phyloP scores from a whole-genome alignment of 2,113 vertebrate species.

The Proterorhinus semilunaris region DNA sequence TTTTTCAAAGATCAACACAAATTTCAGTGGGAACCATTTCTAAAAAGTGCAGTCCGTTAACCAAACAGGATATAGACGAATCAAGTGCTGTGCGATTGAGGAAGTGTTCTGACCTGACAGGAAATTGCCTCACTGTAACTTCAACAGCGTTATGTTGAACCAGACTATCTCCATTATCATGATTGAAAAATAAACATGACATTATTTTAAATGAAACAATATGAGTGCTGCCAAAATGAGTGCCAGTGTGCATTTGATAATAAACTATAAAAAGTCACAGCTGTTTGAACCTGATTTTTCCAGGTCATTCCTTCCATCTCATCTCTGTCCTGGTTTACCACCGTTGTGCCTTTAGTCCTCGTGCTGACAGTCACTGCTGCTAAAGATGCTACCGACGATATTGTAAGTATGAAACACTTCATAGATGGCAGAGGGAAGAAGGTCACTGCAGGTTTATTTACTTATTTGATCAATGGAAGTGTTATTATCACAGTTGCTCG shows the following conservation, averaged over 20 bases:
- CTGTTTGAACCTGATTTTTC: background rate
- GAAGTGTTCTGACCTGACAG: constrained; percentile 40
- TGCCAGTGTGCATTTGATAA: background rate
- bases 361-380: constrained; percentile 87
- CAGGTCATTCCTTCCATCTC: constrained; percentile 91
- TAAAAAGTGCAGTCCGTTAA: background rate
- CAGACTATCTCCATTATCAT: background rate
- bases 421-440: background rate
- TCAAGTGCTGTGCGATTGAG: constrained; percentile 16
- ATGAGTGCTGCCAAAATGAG: too few species aligned
- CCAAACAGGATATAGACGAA: constrained; percentile 25
- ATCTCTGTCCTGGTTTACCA: constrained; percentile 91
- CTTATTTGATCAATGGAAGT: background rate
- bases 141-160: background rate
- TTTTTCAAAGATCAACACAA: background rate
- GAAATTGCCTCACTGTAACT: constrained; percentile 47
- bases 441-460: background rate
- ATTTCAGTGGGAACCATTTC: background rate
- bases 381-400: constrained; percentile 90
- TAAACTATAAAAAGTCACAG: background rate
- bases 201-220: background rate
- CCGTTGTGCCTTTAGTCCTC: constrained; percentile 84
- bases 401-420: constrained; percentile 72
- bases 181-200: too few species aligned
- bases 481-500: too few species aligned